A percentile compares a stretch with the other conserved stretches of the same genome.
Conservation (phyloP, 2,113 vertebrate genomes). For the Syngnathus typhle region DNA sequence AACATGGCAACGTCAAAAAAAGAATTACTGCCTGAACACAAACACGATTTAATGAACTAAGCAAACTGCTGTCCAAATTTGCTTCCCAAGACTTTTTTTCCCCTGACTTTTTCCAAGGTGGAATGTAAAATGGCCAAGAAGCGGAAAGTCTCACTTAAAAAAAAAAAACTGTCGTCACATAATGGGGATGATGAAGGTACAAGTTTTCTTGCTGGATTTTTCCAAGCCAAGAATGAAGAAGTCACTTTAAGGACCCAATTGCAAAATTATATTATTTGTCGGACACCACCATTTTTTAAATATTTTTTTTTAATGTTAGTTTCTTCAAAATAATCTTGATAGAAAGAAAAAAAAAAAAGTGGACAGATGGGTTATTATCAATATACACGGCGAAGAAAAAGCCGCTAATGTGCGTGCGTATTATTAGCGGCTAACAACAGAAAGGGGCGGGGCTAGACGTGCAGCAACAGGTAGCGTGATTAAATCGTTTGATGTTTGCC, state of each 20-base stretch:
- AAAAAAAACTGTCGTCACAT: not conserved
- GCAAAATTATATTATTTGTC: constrained; percentile 10
- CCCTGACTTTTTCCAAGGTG: not conserved
- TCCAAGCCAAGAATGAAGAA: constrained; percentile 6
- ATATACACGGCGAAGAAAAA: constrained; percentile 17
- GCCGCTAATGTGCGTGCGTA: constrained; percentile 52
- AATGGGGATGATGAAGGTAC: constrained; percentile 43
- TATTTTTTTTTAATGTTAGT: too few relatives aligned
- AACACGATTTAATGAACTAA: too few relatives aligned
- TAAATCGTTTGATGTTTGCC: constrained; percentile 62
- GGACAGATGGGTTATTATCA: constrained; percentile 4
- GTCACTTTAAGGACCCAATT: constrained; percentile 16
- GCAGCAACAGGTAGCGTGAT: constrained; percentile 61
- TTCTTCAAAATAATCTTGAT: constrained; percentile 1
- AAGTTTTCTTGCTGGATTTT: constrained; percentile 16
- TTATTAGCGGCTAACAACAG: constrained; percentile 42
- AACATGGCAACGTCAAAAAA: too few relatives aligned
- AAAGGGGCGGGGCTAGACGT: constrained; percentile 42
- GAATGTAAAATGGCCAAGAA: not conserved
- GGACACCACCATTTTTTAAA: too few relatives aligned
- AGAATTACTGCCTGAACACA: too few relatives aligned
- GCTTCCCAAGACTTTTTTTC: too few relatives aligned
- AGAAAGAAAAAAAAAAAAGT: not conserved
- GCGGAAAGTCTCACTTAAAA: not conserved
- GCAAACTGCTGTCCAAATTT: too few relatives aligned